These are phyloP conservation scores for Drosophila takahashii DNA, from an alignment of 1,140 invertebrate genomes.

Conservation along the genomic window DNA sequence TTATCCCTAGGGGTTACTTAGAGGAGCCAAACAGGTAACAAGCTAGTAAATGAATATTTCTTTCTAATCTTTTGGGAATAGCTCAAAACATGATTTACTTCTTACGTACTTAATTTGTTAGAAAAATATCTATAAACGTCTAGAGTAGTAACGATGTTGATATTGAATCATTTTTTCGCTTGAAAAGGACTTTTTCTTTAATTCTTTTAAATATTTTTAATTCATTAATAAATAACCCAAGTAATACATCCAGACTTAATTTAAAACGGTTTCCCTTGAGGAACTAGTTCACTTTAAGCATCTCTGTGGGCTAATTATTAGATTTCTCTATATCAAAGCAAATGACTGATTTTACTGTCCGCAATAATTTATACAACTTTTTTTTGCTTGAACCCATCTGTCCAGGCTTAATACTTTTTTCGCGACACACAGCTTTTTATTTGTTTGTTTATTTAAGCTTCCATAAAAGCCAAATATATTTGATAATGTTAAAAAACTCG, in stretches of 20 bases:
- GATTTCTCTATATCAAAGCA: slow-evolving; percentile 16
- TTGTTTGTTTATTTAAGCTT: slow-evolving; percentile 23
- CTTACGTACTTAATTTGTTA: too few species aligned
- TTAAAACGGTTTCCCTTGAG: too few species aligned
- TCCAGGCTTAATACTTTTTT: slow-evolving; percentile 24
- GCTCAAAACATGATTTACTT: too few species aligned
- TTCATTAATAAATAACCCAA: too few species aligned
- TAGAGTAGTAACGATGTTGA: too few species aligned
- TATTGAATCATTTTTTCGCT: too few species aligned
- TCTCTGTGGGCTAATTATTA: slow-evolving; percentile 5
- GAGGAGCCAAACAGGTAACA: background rate
- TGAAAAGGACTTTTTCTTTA: too few species aligned
- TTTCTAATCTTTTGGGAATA: too few species aligned
- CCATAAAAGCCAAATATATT: slow-evolving; percentile 16
- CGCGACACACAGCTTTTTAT: slow-evolving; percentile 1
- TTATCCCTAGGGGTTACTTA: background rate
- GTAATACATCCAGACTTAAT: too few species aligned
- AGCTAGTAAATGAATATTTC: too few species aligned
- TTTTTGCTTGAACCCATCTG: background rate
- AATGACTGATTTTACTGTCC: slow-evolving; percentile 29
- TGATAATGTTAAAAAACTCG: slow-evolving; percentile 20
- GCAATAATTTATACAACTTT: slow-evolving; percentile 29
- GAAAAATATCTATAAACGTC: too few species aligned
- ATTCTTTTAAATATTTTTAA: too few species aligned
- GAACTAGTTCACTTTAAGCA: slow-evolving; percentile 23